Percentiles rank a stretch among this genome's conserved stretches.
These are phyloP conservation scores for Timandra comae DNA, from an alignment of 2,888 invertebrate species.

Conservation along the genomic window DNA sequence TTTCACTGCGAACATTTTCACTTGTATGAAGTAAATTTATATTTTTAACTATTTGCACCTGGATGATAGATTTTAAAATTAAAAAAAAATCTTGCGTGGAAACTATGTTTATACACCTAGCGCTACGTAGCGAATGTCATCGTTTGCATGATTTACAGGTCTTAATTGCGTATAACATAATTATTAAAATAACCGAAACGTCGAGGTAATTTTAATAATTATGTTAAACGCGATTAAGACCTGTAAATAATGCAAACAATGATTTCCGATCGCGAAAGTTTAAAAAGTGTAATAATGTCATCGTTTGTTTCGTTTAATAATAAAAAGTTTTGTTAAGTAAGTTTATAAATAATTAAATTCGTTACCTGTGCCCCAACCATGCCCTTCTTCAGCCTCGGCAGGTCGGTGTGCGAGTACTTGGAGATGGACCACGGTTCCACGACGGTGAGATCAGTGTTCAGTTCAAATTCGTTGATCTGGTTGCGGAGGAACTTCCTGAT, in stretches of 20 bases:
- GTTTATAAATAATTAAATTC: too few relatives aligned
- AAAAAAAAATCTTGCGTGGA: not conserved
- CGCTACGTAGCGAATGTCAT: not conserved
- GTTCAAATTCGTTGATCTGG: conserved; percentile 79
- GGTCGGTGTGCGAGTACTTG: conserved; percentile 82
- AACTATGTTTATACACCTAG: not conserved
- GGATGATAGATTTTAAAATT: not conserved
- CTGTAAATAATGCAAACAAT: too few relatives aligned
- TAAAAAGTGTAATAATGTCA: too few relatives aligned
- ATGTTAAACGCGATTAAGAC: too few relatives aligned
- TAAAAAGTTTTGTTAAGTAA: too few relatives aligned
- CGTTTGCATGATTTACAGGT: too few relatives aligned
- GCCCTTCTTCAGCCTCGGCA: conserved; percentile 78
- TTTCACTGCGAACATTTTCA: not conserved
- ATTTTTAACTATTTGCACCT: not conserved
- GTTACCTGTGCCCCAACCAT: conserved; percentile 83
- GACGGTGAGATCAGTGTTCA: conserved; percentile 76
- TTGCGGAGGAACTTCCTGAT: conserved; percentile 83
- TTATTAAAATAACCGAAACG: too few relatives aligned
- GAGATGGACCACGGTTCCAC: conserved; percentile 80
- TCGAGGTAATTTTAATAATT: too few relatives aligned
- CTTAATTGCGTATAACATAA: too few relatives aligned
- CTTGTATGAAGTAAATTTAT: not conserved
- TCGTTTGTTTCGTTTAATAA: too few relatives aligned
- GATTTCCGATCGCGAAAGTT: too few relatives aligned